Base-by-base conservation (phyloP, 2,113 vertebrate species). In the Peucedramus taeniatus region DNA sequence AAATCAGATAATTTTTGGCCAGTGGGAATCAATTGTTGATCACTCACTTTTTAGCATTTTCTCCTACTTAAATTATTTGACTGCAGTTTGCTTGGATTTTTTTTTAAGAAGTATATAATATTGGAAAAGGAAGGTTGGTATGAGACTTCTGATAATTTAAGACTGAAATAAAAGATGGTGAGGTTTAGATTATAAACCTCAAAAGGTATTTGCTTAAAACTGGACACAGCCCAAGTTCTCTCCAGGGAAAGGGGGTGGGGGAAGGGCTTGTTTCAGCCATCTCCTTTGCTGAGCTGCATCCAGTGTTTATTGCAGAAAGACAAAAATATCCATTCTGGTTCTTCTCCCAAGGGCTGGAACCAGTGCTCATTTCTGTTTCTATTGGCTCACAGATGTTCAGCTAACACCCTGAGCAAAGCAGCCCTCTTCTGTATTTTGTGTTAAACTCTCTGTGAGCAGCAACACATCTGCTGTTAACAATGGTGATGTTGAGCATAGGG, bases 201-300 rank as follows among this genome's bases (percentile, higher is more conserved):
- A 47, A 10, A 80, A 81, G 12, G 40, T 44, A 92, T 45, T 68
- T 87, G 37, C 26, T 87, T 20, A 27, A 65, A 68, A 47, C 13
- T 56, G 51, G 33, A 30, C 11, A 24, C 33, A 70, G 15, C 15
- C 9, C 1, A 4, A 65, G 13, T 56, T 10, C 11, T 87, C 82
- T 91, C 15, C 19, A 57, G 6, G 11, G 57, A 33, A 54, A n/a
- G 4, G 6, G 6, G 1, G 1, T 4, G 44, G 4, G 33, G 1
- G 1, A 45, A 30, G 12, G 11, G 20, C 20, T 56, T 70, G 5
- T 61, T 93, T 31, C 23, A 65, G 35, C 16, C 21, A 10, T 78
- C 64, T 53, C 5, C 8, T 51, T 68, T 71, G 31, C 71, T 87
- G 61, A 83, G 33, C 35, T 89, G 33, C 33, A 54, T 49, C 12